Base-by-base conservation (phyloP, 2,888 invertebrate species). In the Idaea aversata region DNA sequence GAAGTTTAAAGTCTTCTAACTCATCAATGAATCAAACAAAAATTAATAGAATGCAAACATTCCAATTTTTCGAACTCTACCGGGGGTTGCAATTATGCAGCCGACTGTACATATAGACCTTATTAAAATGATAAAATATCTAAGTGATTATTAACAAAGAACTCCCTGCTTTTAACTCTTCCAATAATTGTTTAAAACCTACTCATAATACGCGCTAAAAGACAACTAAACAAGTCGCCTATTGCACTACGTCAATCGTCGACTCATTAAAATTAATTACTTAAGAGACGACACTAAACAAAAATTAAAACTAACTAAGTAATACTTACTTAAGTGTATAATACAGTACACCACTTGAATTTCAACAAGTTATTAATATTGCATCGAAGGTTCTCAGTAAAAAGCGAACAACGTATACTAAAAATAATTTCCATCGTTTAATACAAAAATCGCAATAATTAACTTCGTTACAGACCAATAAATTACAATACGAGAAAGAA, bases 361-460 rank as follows among this genome's bases (percentile, higher is more conserved):
- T 47, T 47, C 47, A 47, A 47, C 47, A 47, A 47, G 47, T 76
- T 73, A 77, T 77, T 74, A 75, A 77, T 75, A 78, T 75, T 68
- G 70, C 75, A 76, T 75, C 79, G 76, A 78, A 76, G 81, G 83
- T 89, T 87, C 87, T 81, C 78, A 80, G 90, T 88, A 91, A 87
- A 88, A 89, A 86, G 75, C 75, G 76, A 70, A 71, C 73, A 77
- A 74, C 77, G 83, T 87, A 86, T 71, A 87, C 86, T 92, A 90
- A 92, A 92, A 92, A 92, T 93, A 91, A 92, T 92, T 90, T 92
- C 85, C 91, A 91, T 87, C 91, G 91, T 93, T 93, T 92, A 92
- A 92, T 92, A 91, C 92, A 92, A 93, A 93, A 93, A 93, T 93
- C 88, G 90, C 88, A 92, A 92, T 93, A 93, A 93, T 93, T 93